Conservation (phyloP, 2,797 vertebrate genomes). For the Rhabdophis nuchalis region DNA sequence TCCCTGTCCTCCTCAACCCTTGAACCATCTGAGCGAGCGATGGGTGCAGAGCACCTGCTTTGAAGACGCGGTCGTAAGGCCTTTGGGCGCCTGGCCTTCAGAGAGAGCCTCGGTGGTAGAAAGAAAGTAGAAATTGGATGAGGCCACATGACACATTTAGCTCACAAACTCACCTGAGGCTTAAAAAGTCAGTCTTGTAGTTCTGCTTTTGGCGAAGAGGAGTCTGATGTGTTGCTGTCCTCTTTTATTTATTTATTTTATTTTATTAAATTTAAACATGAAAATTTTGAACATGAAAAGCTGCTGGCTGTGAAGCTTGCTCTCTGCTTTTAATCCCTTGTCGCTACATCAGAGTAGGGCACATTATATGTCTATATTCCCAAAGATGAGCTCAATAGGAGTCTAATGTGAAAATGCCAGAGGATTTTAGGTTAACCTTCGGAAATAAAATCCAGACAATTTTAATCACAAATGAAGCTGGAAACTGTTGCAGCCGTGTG, state of each 20-base stretch:
- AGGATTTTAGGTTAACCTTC: not conserved
- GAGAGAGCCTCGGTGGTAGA: not conserved
- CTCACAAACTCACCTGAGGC: not conserved
- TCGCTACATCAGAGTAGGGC: rapidly evolving
- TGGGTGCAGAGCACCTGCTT: not conserved
- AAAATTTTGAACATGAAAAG: not conserved
- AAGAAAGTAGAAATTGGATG: not conserved
- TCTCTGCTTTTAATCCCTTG: rapidly evolving
- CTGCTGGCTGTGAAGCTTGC: not conserved
- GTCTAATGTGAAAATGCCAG: too few species aligned
- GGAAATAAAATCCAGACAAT: not conserved
- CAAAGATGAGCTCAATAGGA: not conserved
- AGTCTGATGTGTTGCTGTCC: too few species aligned
- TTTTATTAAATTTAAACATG: too few species aligned
- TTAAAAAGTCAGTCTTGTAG: not conserved
- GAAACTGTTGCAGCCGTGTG: not conserved
- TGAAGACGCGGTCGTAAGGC: not conserved
- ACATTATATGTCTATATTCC: not conserved
- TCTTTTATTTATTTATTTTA: too few species aligned
- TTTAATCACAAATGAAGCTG: too few species aligned
- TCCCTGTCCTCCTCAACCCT: not conserved
- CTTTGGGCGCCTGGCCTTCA: not conserved
- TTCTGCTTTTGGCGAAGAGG: not conserved
- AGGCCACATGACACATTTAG: not conserved
- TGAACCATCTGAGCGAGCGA: not conserved